Evolutionary conservation across 2,113 vertebrate species (phyloP).

Genomic region (Esox niger): DNA sequence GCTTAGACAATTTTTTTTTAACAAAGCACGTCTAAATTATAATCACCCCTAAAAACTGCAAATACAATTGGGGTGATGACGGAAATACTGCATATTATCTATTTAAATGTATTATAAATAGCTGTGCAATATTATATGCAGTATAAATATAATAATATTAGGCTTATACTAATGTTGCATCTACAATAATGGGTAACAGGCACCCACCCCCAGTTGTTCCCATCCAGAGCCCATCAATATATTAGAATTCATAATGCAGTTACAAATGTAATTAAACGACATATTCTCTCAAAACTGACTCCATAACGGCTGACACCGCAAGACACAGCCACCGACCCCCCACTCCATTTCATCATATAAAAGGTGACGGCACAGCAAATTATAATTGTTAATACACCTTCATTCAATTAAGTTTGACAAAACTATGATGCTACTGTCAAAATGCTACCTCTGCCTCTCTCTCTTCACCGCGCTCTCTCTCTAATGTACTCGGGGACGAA

Average conservation of each 20-base stretch:
- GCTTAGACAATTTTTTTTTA: too few species aligned
- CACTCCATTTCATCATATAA: conserved; percentile 54
- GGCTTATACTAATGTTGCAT: too few species aligned
- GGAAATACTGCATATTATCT: too few species aligned
- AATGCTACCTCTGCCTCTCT: conserved; percentile 29
- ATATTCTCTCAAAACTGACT: conserved; percentile 50
- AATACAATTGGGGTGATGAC: too few species aligned
- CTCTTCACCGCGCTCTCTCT: conserved; percentile 3
- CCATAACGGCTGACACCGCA: conserved; percentile 59
- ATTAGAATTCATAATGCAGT: conserved; percentile 59
- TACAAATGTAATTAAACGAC: conserved; percentile 60
- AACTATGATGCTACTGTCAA: conserved; percentile 52
- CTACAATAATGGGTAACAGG: background rate
- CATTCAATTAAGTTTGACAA: conserved; percentile 49
- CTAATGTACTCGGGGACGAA: background rate
- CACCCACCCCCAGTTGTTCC: background rate
- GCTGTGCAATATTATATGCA: too few species aligned
- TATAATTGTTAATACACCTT: conserved; percentile 64
- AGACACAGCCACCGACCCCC: conserved; percentile 14
- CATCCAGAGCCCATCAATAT: conserved; percentile 39
- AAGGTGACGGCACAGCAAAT: conserved; percentile 63
- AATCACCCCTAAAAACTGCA: too few species aligned
- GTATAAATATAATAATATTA: too few species aligned
- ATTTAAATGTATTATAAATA: too few species aligned
- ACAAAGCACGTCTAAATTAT: too few species aligned